Evolutionary conservation across 2,888 invertebrate genomes (phyloP).

Genomic region (Galerucella nymphaeae): DNA sequence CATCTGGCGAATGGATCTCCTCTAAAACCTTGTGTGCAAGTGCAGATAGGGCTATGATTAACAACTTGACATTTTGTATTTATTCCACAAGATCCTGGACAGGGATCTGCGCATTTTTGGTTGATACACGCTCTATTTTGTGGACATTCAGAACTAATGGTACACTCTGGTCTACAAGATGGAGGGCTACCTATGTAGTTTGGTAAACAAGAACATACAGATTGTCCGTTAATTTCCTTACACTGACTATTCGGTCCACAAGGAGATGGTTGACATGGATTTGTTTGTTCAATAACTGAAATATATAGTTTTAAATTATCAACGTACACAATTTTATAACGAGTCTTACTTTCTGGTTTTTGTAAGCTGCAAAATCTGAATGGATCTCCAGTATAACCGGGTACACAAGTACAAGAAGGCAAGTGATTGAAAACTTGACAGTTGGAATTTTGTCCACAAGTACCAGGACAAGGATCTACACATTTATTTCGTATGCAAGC

Average conservation of each 20-base stretch:
- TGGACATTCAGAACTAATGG: slow-evolving; percentile 82
- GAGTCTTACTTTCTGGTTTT: slow-evolving; percentile 29
- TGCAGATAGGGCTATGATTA: slow-evolving; percentile 76
- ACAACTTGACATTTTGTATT: slow-evolving; percentile 82
- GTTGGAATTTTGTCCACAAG: slow-evolving; percentile 67
- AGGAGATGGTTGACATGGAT: slow-evolving; percentile 69
- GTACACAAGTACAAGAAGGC: slow-evolving; percentile 72
- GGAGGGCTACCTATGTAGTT: slow-evolving; percentile 69
- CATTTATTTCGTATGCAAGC: slow-evolving; percentile 70
- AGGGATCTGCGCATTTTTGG: slow-evolving; percentile 87
- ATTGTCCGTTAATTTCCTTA: slow-evolving; percentile 71
- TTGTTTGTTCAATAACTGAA: slow-evolving; percentile 42
- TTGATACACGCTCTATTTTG: slow-evolving; percentile 80
- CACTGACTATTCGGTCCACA: slow-evolving; percentile 81
- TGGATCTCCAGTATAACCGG: slow-evolving; percentile 75
- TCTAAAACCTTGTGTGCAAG: slow-evolving; percentile 68
- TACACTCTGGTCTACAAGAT: slow-evolving; percentile 85
- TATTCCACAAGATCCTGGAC: slow-evolving; percentile 82
- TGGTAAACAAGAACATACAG: slow-evolving; percentile 64
- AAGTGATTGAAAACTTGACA: slow-evolving; percentile 70
- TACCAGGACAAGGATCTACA: slow-evolving; percentile 68
- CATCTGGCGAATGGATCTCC: slow-evolving; percentile 71
- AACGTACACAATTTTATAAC: background rate
- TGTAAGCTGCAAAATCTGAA: slow-evolving; percentile 66
- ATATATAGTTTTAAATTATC: background rate